Evolutionary conservation across 2,888 invertebrate species (phyloP).

Genomic region (Protodeltote pygarga): DNA sequence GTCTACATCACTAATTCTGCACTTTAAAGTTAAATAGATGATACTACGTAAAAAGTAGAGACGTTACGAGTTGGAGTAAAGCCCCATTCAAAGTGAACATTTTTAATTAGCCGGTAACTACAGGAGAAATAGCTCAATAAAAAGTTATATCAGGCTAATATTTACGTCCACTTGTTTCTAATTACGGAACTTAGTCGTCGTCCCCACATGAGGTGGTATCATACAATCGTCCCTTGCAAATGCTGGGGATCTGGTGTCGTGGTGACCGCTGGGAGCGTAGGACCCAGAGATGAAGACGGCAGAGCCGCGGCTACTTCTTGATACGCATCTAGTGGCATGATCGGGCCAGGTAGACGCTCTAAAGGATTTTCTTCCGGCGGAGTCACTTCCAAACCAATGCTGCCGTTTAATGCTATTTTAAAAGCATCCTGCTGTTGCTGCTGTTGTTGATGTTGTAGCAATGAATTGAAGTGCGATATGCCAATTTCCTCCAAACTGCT

Average conservation of each 20-base stretch:
- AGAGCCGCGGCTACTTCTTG: conserved; percentile 82
- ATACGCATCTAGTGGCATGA: conserved; percentile 72
- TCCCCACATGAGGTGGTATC: conserved; percentile 98
- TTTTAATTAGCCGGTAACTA: conserved; percentile 29
- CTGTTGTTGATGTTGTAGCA: conserved; percentile 86
- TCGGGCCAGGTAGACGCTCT: conserved; percentile 77
- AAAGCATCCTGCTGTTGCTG: conserved; percentile 91
- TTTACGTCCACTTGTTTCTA: conserved; percentile 90
- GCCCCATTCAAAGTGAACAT: conserved; percentile 58
- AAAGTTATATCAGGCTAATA: conserved; percentile 31
- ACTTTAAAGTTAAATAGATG: conserved; percentile 32
- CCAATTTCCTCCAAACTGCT: conserved; percentile 95
- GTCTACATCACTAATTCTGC: conserved; percentile 58
- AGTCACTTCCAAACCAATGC: conserved; percentile 93
- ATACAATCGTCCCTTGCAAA: conserved; percentile 96
- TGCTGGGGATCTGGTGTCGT: conserved; percentile 89
- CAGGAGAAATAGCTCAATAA: conserved; percentile 30
- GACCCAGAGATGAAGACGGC: conserved; percentile 71
- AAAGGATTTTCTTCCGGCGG: conserved; percentile 89
- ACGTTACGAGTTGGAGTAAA: conserved; percentile 66
- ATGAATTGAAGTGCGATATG: conserved; percentile 91
- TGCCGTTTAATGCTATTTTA: conserved; percentile 94
- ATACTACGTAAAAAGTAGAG: conserved; percentile 67
- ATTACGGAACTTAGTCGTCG: conserved; percentile 93
- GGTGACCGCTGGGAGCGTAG: conserved; percentile 66